These are phyloP conservation scores for Thunnus albacares DNA, from an alignment of 2,797 vertebrate species.

Conservation along the genomic window DNA sequence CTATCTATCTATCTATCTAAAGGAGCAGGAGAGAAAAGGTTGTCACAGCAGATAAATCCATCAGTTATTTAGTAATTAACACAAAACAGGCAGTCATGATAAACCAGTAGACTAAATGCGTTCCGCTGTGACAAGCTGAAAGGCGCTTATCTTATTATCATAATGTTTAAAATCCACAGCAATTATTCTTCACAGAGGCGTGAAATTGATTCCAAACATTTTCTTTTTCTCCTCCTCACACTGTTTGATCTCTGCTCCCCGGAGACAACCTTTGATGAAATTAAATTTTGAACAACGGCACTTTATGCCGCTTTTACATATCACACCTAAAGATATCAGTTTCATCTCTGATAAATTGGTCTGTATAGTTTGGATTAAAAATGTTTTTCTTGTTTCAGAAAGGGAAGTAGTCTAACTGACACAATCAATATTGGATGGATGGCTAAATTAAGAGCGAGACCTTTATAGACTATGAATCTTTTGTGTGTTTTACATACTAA, in stretches of 20 bases:
- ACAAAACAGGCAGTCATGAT: constrained; percentile 65
- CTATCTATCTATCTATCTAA: constrained; percentile 41
- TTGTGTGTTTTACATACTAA: neutral
- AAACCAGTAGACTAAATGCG: constrained; percentile 68
- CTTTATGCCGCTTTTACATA: constrained; percentile 36
- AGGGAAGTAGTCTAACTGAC: constrained; percentile 5
- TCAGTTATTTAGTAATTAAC: constrained; percentile 76
- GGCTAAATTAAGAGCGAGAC: constrained; percentile 28
- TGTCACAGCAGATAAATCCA: constrained; percentile 61
- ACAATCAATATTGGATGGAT: neutral
- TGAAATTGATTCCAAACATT: constrained; percentile 86
- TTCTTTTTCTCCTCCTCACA: constrained; percentile 72
- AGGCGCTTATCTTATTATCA: constrained; percentile 77
- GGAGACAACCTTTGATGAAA: constrained; percentile 73
- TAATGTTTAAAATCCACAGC: constrained; percentile 81
- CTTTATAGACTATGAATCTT: neutral
- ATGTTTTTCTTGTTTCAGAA: neutral
- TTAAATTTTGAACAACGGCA: constrained; percentile 48
- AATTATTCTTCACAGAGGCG: constrained; percentile 82
- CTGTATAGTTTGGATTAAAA: constrained; percentile 15
- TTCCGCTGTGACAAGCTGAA: constrained; percentile 72
- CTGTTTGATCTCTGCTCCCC: constrained; percentile 76
- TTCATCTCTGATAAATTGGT: constrained; percentile 36
- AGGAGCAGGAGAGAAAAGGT: constrained; percentile 13
- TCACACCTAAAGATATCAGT: constrained; percentile 57